Conservation (phyloP, 2,113 vertebrate genomes). For the Microcebus lehilahytsara region DNA sequence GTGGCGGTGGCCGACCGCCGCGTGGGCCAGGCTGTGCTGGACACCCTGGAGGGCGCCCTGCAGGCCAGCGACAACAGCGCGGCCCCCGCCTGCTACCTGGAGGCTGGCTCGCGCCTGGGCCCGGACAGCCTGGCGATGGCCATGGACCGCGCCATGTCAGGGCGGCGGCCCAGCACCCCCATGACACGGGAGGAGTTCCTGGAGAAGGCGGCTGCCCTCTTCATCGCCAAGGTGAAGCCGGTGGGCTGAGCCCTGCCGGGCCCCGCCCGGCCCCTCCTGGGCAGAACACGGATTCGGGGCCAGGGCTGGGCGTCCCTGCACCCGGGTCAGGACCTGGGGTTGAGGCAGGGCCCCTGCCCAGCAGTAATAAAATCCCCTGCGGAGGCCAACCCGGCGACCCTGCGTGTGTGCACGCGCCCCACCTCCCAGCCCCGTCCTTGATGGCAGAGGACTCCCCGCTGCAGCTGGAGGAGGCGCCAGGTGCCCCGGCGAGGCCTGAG, state of each 20-base stretch:
- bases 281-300: rapidly evolving
- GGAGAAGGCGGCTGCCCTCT: constrained; percentile 89
- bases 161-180: constrained; percentile 76
- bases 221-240: constrained; percentile 91
- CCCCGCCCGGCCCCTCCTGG: background rate
- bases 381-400: background rate
- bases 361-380: constrained; percentile 55
- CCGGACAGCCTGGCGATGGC: constrained; percentile 89
- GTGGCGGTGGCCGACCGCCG: constrained; percentile 77
- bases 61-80: constrained; percentile 74
- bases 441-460: background rate
- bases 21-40: constrained; percentile 89
- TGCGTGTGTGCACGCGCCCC: background rate
- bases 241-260: constrained; percentile 81
- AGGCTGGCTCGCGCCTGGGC: constrained; percentile 92
- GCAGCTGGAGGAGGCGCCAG: no score
- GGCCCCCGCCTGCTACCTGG: constrained; percentile 85
- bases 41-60: constrained; percentile 90
- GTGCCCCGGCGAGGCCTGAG: background rate
- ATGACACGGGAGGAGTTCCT: constrained; percentile 95
- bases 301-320: background rate
- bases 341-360: background rate
- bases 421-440: background rate
- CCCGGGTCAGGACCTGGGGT: background rate
- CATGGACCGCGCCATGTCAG: constrained; percentile 85